Evolutionary conservation across 2,113 vertebrate species (phyloP).

Genomic region (Balaenoptera acutorostrata): DNA sequence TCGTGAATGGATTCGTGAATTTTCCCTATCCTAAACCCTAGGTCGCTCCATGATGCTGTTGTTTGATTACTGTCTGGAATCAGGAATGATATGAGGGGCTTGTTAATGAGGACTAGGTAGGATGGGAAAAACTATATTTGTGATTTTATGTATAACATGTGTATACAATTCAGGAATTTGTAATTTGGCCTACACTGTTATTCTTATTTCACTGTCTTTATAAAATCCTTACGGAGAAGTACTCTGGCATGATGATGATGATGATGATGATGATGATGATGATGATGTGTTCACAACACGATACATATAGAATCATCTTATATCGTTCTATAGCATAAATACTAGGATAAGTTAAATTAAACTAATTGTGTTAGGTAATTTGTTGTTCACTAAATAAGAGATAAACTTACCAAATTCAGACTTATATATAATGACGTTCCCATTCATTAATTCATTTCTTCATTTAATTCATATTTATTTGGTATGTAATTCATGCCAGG

Average conservation of each 20-base stretch:
- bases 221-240: neutral
- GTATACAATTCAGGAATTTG: neutral
- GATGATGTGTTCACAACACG: neutral
- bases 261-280: neutral
- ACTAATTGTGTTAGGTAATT: neutral
- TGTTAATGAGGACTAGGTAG: neutral
- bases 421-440: neutral
- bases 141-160: neutral
- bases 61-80: neutral
- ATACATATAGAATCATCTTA: neutral
- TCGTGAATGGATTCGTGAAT: neutral
- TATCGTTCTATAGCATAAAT: neutral
- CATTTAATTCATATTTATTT: neutral
- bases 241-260: neutral
- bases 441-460: neutral
- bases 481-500: neutral
- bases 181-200: neutral
- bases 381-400: neutral
- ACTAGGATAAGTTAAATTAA: conserved; percentile 4
- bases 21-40: neutral
- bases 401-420: neutral
- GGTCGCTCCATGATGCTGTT: neutral
- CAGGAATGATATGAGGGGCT: neutral
- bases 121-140: neutral
- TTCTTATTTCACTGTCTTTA: neutral